Evolutionary conservation across 2,797 vertebrate genomes (phyloP).

Genomic region (Danio kyathit): DNA sequence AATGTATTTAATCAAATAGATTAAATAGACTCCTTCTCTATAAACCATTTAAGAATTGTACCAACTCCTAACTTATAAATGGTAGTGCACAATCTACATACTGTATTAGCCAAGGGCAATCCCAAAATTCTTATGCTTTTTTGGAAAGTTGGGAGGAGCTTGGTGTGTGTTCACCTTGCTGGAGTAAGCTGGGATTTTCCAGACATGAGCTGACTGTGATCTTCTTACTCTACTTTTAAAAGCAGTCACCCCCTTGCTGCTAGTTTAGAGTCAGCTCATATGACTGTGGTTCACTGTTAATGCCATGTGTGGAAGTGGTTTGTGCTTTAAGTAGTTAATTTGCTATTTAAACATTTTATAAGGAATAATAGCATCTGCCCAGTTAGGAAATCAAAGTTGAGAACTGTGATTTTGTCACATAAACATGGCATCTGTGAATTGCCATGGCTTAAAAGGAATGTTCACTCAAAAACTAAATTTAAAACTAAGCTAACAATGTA

Average conservation of each 20-base stretch:
- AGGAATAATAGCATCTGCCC: not conserved
- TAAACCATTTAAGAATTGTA: too few species aligned
- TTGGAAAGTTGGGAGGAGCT: constrained; percentile 33
- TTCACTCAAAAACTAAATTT: too few species aligned
- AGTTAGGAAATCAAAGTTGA: not conserved
- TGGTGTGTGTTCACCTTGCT: constrained; percentile 58
- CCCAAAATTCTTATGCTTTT: not conserved
- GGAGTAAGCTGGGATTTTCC: constrained; percentile 60
- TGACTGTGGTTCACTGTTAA: constrained; percentile 53
- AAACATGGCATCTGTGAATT: not conserved
- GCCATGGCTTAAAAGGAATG: not conserved
- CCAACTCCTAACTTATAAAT: not conserved
- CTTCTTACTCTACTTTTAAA: constrained; percentile 68
- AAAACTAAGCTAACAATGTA: too few species aligned
- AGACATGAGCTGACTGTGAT: constrained; percentile 69
- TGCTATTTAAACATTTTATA: not conserved
- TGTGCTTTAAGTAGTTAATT: constrained; percentile 30
- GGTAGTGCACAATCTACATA: not conserved
- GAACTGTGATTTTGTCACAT: not conserved
- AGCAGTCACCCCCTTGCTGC: constrained; percentile 50
- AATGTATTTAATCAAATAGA: not conserved
- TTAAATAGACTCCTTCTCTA: too few species aligned
- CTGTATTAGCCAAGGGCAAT: constrained; percentile 8
- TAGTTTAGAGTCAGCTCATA: constrained; percentile 66
- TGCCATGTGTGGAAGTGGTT: constrained; percentile 64